Evolutionary conservation across 2,797 vertebrate species (phyloP).

Genomic region (Geotrypetes seraphini): DNA sequence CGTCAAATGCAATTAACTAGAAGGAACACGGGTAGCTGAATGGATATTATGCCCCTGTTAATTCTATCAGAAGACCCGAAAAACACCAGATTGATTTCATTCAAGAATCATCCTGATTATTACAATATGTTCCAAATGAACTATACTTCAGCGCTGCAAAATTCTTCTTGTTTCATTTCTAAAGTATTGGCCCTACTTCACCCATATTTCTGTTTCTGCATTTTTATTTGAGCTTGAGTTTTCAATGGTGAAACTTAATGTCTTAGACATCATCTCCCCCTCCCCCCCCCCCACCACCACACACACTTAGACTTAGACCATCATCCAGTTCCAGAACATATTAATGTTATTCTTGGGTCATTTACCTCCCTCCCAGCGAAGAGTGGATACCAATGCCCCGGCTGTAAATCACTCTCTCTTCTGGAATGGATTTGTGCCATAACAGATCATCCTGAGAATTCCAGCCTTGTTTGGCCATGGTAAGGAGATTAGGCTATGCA

Average conservation of each 20-base stretch:
- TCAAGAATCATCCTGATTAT: conserved; percentile 10
- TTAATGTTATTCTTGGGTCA: conserved; percentile 62
- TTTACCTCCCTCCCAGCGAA: conserved; percentile 53
- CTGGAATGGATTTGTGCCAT: conserved; percentile 54
- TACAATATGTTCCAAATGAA: too few relatives aligned
- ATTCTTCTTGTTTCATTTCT: conserved; percentile 37
- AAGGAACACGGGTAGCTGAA: neutral
- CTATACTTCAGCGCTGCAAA: conserved; percentile 8
- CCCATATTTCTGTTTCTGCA: conserved; percentile 50
- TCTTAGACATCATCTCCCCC: conserved; percentile 64
- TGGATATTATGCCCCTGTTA: conserved; percentile 1
- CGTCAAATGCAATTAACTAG: neutral
- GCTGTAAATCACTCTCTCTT: conserved; percentile 53
- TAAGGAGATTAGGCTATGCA: conserved; percentile 46
- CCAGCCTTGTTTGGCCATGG: conserved; percentile 43
- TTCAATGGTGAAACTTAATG: conserved; percentile 45
- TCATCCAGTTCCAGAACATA: conserved; percentile 42
- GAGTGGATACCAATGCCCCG: conserved; percentile 42
- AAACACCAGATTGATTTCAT: neutral
- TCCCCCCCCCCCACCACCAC: too few relatives aligned
- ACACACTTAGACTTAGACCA: conserved; percentile 49
- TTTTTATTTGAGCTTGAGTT: conserved; percentile 52
- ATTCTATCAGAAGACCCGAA: fast-evolving
- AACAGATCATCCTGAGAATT: conserved; percentile 49
- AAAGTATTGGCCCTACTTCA: conserved; percentile 52